These are phyloP conservation scores for Apamea epomidion DNA, from an alignment of 2,888 invertebrate species.

Conservation along the genomic window DNA sequence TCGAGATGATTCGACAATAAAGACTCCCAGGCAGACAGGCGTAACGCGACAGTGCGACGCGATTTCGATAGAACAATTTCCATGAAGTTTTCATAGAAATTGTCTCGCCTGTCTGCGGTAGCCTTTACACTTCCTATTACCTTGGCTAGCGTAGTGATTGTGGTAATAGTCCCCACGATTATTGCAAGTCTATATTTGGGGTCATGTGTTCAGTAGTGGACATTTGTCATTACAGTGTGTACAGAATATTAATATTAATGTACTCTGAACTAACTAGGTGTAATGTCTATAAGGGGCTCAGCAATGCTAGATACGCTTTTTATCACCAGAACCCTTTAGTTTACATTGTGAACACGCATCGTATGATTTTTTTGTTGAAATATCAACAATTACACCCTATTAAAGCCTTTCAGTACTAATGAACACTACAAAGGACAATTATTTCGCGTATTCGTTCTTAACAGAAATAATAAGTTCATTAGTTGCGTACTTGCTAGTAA, in stretches of 20 bases:
- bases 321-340: constrained; percentile 5
- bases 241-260: constrained; percentile 8
- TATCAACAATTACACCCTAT: constrained; percentile 46
- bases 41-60: no score
- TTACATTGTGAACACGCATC: constrained; percentile 16
- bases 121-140: no score
- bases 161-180: background rate
- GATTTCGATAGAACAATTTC: no score
- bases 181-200: background rate
- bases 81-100: no score
- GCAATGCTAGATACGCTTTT: constrained; percentile 44
- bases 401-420: constrained; percentile 50
- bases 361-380: constrained; percentile 41
- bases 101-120: no score
- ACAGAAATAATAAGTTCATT: constrained; percentile 56
- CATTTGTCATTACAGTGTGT: constrained; percentile 3
- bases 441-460: constrained; percentile 36
- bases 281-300: background rate
- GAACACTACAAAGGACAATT: constrained; percentile 51
- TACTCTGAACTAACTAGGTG: constrained; percentile 25
- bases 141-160: background rate
- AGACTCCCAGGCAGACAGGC: no score
- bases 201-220: constrained; percentile 16
- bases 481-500: constrained; percentile 27
- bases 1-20: background rate